Evolutionary conservation across 2,797 vertebrate genomes (phyloP), one percentile per base, ranked within the genome.

Genomic region (Crocodylus rhombifer): DNA sequence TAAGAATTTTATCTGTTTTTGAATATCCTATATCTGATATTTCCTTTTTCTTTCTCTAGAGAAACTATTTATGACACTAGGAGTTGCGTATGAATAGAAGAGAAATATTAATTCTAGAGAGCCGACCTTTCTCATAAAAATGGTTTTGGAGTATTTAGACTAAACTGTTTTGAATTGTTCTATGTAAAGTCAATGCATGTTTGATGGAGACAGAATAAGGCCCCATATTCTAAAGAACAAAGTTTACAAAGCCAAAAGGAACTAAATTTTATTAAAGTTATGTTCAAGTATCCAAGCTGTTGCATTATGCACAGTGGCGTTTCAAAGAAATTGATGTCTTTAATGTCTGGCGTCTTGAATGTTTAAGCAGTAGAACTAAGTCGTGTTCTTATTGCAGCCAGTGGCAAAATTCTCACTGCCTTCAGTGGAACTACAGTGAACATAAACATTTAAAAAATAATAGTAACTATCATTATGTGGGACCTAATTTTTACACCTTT

Each of bases 181-280:
- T 77, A 90, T 42, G 20, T 90, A 61, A 86, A 87, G 78, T 61
- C 84, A 16, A 0, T 82, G 73, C 77, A 30, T 90, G 61, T 80
- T 56, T 56, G 20, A 82, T 9, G 78, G 42, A 80, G 30, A 77
- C 51, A 89, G 76, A 87, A 82, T 0, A 82, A 26, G 80, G n/a
- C 51, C 89, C 83, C 86, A 87, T 13, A 79, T 93, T 85, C 85
- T 75, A 92, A 36, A 84, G 77, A 90, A 56, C 58, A 80, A 25
- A 51, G 61, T 16, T 61, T 26, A 69, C 18, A 84, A 84, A 21
- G 23, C 88, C n/a, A 90, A 93, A 73, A 62, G 33, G 80, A 33
- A 86, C 11, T 33, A 87, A 82, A 51, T 80, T 89, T 93, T 90
- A 57, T 67, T 60, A 87, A 67, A 1, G 55, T 25, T 63, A 57